Conservation (phyloP, 2,113 vertebrate genomes). For the Eudorcas thomsonii region DNA sequence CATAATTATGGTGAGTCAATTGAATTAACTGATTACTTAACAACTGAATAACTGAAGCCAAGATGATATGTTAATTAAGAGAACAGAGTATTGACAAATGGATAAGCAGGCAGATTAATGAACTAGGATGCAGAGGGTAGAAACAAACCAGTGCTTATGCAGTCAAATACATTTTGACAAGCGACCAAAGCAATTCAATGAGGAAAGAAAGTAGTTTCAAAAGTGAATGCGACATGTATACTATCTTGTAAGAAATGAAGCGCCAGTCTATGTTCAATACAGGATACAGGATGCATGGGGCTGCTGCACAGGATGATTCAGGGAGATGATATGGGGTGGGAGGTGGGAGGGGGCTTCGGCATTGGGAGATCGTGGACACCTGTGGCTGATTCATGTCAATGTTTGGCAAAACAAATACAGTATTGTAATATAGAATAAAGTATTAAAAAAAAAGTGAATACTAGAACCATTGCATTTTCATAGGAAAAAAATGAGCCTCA, state of each 20-base stretch:
- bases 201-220: background rate
- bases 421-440: too few species aligned
- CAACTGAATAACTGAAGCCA: background rate
- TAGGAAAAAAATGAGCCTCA: background rate
- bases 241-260: too few species aligned
- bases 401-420: too few species aligned
- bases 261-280: too few species aligned
- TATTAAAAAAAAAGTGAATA: background rate
- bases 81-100: background rate
- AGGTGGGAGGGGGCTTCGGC: too few species aligned
- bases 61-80: background rate
- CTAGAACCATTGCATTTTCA: background rate
- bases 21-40: background rate
- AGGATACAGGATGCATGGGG: too few species aligned
- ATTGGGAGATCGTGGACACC: too few species aligned
- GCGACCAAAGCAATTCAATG: background rate
- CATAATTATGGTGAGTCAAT: background rate
- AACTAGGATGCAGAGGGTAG: background rate
- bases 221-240: background rate
- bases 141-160: background rate
- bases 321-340: too few species aligned
- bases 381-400: too few species aligned
- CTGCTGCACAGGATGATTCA: too few species aligned
- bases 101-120: background rate
- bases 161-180: background rate